Conservation (phyloP, 2,113 vertebrate species). For the Pachypanchax playfairii region DNA sequence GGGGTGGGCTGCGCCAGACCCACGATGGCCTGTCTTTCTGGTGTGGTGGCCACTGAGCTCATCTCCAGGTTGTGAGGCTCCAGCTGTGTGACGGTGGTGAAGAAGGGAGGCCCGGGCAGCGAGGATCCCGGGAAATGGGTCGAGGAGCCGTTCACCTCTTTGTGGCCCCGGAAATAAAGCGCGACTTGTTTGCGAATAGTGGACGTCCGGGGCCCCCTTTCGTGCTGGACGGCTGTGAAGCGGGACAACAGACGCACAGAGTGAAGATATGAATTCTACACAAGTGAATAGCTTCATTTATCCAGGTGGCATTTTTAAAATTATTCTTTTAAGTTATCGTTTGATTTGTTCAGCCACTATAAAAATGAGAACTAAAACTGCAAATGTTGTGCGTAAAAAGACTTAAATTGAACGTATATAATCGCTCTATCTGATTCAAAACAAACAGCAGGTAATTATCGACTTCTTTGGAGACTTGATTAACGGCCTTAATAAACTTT, state of each 20-base stretch:
- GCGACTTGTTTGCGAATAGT: slow-evolving; percentile 99
- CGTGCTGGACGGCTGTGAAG: slow-evolving; percentile 92
- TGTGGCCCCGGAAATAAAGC: slow-evolving; percentile 97
- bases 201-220: slow-evolving; percentile 94
- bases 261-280: slow-evolving; percentile 21
- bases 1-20: slow-evolving; percentile 96
- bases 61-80: slow-evolving; percentile 94
- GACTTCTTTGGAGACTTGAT: slow-evolving; percentile 28
- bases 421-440: neutral
- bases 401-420: slow-evolving; percentile 18
- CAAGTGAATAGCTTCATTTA: slow-evolving; percentile 2
- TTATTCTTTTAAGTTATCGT: neutral
- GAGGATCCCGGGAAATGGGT: slow-evolving; percentile 88
- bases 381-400: neutral
- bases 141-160: slow-evolving; percentile 89
- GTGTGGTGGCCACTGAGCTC: slow-evolving; percentile 85
- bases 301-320: neutral
- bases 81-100: slow-evolving; percentile 94
- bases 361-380: too few relatives aligned
- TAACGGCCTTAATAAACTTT: slow-evolving; percentile 23
- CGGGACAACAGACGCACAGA: slow-evolving; percentile 16
- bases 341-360: too few relatives aligned
- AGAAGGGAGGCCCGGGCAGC: slow-evolving; percentile 91
- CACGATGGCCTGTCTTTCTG: slow-evolving; percentile 92
- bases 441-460: slow-evolving; percentile 29